Evolutionary conservation across 2,113 vertebrate species (phyloP).

Genomic region (Passer montanus): DNA sequence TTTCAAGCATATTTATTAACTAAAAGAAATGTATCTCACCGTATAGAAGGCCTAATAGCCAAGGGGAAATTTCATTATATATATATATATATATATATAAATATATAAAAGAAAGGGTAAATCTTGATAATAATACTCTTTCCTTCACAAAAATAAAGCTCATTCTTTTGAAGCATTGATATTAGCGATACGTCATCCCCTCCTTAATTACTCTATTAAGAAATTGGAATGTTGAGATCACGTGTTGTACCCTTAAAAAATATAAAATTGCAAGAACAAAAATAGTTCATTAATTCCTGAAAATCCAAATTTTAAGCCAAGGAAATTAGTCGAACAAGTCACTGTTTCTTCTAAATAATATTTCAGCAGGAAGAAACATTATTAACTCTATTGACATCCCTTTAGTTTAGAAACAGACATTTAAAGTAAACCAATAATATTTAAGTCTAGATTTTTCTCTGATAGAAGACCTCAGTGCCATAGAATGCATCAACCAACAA

Average conservation of each 20-base stretch:
- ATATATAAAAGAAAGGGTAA: background rate
- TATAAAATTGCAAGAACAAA: background rate
- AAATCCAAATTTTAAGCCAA: background rate
- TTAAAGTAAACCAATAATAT: background rate
- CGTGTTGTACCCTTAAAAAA: background rate
- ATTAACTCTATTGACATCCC: background rate
- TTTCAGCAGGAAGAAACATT: background rate
- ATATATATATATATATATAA: background rate
- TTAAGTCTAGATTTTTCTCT: background rate
- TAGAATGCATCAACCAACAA: background rate
- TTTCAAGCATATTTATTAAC: background rate
- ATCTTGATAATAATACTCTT: background rate
- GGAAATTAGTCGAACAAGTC: background rate
- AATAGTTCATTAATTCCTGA: background rate
- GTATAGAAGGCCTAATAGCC: background rate
- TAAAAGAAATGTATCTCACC: background rate
- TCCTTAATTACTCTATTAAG: background rate
- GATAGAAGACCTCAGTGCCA: background rate
- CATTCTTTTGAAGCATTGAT: background rate
- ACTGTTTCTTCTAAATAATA: background rate
- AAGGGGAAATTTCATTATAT: background rate
- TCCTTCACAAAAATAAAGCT: background rate
- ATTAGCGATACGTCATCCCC: background rate
- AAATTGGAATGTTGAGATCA: background rate
- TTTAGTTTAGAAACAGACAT: background rate